These are phyloP conservation scores for Willowsia nigromaculata DNA, from an alignment of 2,888 invertebrate species.

Conservation along the genomic window DNA sequence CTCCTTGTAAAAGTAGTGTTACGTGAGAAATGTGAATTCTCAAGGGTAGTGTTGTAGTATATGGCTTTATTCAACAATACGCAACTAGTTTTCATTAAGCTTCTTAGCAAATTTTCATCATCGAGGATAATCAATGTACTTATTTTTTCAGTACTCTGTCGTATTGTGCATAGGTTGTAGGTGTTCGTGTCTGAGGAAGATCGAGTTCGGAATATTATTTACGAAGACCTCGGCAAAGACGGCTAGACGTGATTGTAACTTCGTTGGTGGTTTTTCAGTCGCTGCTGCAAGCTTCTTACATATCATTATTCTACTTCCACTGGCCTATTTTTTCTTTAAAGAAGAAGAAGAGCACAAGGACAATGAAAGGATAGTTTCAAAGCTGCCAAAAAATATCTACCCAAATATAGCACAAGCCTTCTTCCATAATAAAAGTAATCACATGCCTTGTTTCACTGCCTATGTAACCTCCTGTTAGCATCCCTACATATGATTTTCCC, in stretches of 20 bases:
- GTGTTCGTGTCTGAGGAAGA: background rate
- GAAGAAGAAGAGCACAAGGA: background rate
- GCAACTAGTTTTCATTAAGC: too few species aligned
- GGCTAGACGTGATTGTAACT: background rate
- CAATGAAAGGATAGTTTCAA: background rate
- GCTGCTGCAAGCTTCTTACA: background rate
- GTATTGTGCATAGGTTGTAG: too few species aligned
- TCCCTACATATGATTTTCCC: background rate
- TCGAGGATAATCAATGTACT: too few species aligned
- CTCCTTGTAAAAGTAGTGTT: too few species aligned
- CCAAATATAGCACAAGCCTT: background rate
- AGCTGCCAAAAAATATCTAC: constrained; percentile 12
- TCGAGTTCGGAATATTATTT: background rate
- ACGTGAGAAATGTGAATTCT: too few species aligned
- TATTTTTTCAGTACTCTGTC: too few species aligned
- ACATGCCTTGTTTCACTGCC: constrained; percentile 13
- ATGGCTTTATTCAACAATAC: too few species aligned
- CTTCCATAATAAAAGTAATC: background rate
- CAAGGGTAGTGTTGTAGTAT: too few species aligned
- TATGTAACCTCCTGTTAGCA: constrained; percentile 1
- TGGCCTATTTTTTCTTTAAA: background rate
- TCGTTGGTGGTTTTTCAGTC: background rate
- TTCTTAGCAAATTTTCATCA: too few species aligned
- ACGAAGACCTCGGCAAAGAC: background rate
- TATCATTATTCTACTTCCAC: background rate